Evolutionary conservation across 1,140 invertebrate species (phyloP).

Genomic region (Dryas iulia): DNA sequence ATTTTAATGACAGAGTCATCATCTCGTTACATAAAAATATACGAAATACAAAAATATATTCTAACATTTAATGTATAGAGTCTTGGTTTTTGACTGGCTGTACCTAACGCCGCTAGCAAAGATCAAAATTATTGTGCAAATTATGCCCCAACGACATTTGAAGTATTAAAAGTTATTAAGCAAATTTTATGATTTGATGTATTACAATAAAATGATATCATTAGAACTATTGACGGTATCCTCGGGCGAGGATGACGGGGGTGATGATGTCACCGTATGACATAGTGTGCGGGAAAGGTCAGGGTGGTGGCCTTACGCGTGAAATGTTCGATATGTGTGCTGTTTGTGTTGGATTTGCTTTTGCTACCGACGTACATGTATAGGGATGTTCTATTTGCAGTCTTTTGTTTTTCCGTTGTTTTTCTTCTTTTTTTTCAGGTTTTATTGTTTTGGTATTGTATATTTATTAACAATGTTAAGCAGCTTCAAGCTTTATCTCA

Average conservation of each 20-base stretch:
- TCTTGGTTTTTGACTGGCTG: too few relatives aligned
- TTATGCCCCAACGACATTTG: too few relatives aligned
- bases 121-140: too few relatives aligned
- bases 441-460: too few relatives aligned
- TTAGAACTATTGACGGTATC: background rate
- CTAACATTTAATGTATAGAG: too few relatives aligned
- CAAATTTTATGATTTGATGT: background rate
- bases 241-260: slow-evolving; percentile 16
- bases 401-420: background rate
- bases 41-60: too few relatives aligned
- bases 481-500: too few relatives aligned
- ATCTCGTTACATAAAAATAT: too few relatives aligned
- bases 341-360: background rate
- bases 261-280: slow-evolving; percentile 18
- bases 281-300: slow-evolving; percentile 16
- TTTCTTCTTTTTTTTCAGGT: too few relatives aligned
- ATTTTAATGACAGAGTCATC: too few relatives aligned
- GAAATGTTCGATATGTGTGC: slow-evolving; percentile 3
- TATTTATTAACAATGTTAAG: too few relatives aligned
- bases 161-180: background rate
- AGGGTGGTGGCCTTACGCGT: slow-evolving; percentile 14
- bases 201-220: background rate
- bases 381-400: background rate
- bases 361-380: background rate
- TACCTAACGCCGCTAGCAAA: too few relatives aligned